Percentiles rank a stretch among this genome's conserved stretches.
phyloP scores from a whole-genome alignment of 2,888 invertebrate species.

The Hipparchia semele region DNA sequence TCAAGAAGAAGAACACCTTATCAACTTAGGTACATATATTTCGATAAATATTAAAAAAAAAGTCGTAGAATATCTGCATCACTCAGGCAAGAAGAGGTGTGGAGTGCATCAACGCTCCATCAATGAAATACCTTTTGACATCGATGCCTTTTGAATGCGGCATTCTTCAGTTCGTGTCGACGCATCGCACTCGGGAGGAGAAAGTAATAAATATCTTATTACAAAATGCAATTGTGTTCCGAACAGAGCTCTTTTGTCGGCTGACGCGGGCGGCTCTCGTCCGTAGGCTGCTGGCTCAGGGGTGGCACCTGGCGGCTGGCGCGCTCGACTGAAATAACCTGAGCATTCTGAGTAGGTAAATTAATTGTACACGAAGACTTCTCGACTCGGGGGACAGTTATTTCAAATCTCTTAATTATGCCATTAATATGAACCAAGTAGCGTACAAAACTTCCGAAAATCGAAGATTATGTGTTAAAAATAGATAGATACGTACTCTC shows the following conservation, averaged over 20 bases:
- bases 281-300: neutral
- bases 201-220: slow-evolving; percentile 12
- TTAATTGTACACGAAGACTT: no score
- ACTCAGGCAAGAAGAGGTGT: neutral
- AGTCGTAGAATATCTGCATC: neutral
- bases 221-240: slow-evolving; percentile 9
- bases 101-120: no score
- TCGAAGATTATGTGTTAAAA: neutral
- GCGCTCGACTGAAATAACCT: no score
- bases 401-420: no score
- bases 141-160: neutral
- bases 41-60: neutral
- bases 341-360: no score
- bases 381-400: no score
- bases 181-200: slow-evolving; percentile 13
- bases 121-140: no score
- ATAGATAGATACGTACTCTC: neutral
- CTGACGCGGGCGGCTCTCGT: neutral
- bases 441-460: neutral
- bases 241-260: slow-evolving; percentile 2
- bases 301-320: neutral
- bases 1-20: no score
- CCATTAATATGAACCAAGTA: no score
- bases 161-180: neutral
- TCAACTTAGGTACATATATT: no score